Base-by-base conservation (phyloP, 1,140 invertebrate species). In the Cyphomyrmex costatus region DNA sequence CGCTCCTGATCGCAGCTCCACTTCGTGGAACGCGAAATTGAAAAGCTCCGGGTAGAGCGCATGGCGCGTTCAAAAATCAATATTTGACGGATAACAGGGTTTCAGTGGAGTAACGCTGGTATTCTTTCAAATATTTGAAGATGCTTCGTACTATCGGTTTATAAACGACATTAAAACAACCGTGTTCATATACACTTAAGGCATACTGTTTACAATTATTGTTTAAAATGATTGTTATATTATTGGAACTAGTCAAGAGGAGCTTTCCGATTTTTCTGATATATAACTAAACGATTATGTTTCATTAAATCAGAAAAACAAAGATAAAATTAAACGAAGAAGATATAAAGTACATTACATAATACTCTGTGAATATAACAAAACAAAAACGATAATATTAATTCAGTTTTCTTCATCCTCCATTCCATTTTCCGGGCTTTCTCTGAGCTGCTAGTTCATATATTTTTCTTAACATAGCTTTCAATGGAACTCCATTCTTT, bases 121-220 rank as follows among this genome's bases (percentile, higher is more conserved):
- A 73, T 83, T 74, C 68, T 73, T 83, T 73, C 79, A 83, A 83
- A 83, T 61, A 70, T 80, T 80, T 60, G 42, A 53, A 73, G 53
- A 83, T 27, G 36, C n/a, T 16, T 24, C 53, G 68, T 74, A 33
- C 24, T n/a, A 36, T 21, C 36, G 42, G 19, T 61, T 66, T 53
- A 46, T 60, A 49, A 71, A 73, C n/a, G n/a, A 19, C n/a, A 21
- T 14, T 73, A 73, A 82, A 82, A 21, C 19, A 19, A 27, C 8
- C 12, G 19, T 58, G 21, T 16, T 8, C 27, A 27, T 46, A 49
- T 16, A 46, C 42, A 3, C 33, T 27, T 51, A 10, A 36, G 3
- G 0, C 19, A 21, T 30, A 63, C 27, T n/a, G 36, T 14, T 5
- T 7, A n/a, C 27, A 30, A 6, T 63, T 42, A 63, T 42, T n/a